phyloP scores from a whole-genome alignment of 2,797 vertebrate genomes.

The Periparus ater region DNA sequence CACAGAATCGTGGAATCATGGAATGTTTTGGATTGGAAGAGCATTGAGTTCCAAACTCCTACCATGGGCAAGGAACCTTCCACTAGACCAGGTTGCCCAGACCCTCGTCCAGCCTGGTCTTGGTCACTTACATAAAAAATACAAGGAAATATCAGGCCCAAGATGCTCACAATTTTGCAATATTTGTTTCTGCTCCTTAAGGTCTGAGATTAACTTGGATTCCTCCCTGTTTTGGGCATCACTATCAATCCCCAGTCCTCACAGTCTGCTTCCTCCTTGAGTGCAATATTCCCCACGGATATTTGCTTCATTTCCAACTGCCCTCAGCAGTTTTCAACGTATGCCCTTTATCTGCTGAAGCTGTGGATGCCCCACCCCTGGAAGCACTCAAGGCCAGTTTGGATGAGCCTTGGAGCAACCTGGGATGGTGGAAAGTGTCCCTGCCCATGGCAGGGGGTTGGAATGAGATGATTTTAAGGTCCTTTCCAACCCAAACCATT shows the following conservation, averaged over 20 bases:
- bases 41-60: background rate
- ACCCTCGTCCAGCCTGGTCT: background rate
- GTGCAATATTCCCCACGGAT: background rate
- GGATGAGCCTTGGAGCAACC: background rate
- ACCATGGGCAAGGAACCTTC: background rate
- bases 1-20: background rate
- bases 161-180: background rate
- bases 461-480: background rate
- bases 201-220: background rate
- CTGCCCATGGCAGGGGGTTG: background rate
- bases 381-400: background rate
- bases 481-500: background rate
- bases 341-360: background rate
- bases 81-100: background rate
- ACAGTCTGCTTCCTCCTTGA: background rate
- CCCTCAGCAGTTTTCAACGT: background rate
- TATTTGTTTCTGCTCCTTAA: background rate
- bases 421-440: too few species aligned
- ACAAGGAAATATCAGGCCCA: background rate
- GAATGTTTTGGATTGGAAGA: background rate
- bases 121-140: background rate
- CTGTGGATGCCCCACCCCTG: accelerated
- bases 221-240: background rate
- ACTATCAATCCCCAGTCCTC: background rate
- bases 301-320: background rate